These are phyloP conservation scores for Tinea pellionella DNA, from an alignment of 2,888 invertebrate species.

Conservation along the genomic window DNA sequence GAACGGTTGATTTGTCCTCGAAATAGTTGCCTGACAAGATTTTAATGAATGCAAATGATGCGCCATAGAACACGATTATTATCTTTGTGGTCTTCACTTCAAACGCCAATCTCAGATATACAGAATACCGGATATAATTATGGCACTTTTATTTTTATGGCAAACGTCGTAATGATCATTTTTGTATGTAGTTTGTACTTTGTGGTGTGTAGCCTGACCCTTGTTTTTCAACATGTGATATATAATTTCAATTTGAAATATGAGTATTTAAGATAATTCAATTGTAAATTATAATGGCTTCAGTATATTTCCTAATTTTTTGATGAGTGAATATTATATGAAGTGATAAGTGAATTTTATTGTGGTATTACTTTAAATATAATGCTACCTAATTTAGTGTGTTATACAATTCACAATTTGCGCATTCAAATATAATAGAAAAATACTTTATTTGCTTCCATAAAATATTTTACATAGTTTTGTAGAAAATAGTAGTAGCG, in stretches of 20 bases:
- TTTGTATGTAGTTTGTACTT: not conserved
- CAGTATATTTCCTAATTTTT: not conserved
- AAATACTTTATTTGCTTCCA: not conserved
- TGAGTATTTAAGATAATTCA: not conserved
- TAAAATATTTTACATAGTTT: conserved; percentile 8
- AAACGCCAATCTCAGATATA: not conserved
- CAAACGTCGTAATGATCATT: not conserved
- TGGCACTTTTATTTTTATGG: not conserved
- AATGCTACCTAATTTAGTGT: not conserved
- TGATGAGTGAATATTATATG: not conserved
- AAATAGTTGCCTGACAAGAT: not conserved
- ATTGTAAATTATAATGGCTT: not conserved
- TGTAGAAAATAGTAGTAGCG: conserved; percentile 5
- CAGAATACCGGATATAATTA: not conserved
- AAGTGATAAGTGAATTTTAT: not conserved
- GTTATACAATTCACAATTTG: too few relatives aligned
- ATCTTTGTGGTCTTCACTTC: not conserved
- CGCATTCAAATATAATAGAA: too few relatives aligned
- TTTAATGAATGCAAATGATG: conserved; percentile 36
- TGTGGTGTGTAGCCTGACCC: not conserved
- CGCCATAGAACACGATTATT: conserved; percentile 18
- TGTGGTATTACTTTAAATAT: not conserved
- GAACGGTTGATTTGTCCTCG: conserved; percentile 6
- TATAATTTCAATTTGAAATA: not conserved
- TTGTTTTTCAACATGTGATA: not conserved